phyloP scores from a whole-genome alignment of 2,797 vertebrate genomes.

The Artibeus jamaicensis region DNA sequence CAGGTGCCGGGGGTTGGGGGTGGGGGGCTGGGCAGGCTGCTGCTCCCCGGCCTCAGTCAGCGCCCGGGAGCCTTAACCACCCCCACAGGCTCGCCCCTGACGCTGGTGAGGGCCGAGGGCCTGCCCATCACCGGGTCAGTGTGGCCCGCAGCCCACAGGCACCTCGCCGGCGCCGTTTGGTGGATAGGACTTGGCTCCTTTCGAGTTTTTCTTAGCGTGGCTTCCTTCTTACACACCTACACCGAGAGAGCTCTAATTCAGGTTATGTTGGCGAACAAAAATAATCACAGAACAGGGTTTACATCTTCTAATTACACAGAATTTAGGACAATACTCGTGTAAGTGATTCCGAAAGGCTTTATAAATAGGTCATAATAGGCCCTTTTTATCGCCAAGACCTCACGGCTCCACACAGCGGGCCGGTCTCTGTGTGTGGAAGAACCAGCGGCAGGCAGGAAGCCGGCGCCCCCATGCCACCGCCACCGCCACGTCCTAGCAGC shows the following conservation, averaged over 20 bases:
- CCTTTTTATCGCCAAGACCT: neutral
- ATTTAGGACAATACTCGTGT: constrained; percentile 59
- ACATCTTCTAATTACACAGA: constrained; percentile 52
- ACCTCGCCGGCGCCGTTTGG: rapidly evolving
- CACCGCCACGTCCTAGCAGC: rapidly evolving
- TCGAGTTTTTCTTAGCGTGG: neutral
- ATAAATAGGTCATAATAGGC: constrained; percentile 52
- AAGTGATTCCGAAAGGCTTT: constrained; percentile 30
- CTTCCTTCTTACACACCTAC: neutral
- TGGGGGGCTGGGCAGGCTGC: neutral
- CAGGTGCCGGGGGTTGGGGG: rapidly evolving
- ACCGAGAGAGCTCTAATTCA: neutral
- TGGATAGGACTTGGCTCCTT: neutral
- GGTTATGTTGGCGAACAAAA: constrained; percentile 43
- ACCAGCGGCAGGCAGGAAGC: neutral
- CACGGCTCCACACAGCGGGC: neutral
- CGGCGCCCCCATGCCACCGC: rapidly evolving
- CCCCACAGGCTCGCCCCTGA: no score
- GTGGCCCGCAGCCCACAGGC: rapidly evolving
- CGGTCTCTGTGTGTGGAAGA: rapidly evolving
- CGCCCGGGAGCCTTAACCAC: rapidly evolving
- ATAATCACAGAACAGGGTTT: neutral
- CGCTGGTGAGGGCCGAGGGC: rapidly evolving
- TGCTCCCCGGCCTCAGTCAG: neutral
- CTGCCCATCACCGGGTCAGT: rapidly evolving